These are phyloP conservation scores for Cynoglossus semilaevis DNA, from an alignment of 2,113 vertebrate species.

Conservation along the genomic window DNA sequence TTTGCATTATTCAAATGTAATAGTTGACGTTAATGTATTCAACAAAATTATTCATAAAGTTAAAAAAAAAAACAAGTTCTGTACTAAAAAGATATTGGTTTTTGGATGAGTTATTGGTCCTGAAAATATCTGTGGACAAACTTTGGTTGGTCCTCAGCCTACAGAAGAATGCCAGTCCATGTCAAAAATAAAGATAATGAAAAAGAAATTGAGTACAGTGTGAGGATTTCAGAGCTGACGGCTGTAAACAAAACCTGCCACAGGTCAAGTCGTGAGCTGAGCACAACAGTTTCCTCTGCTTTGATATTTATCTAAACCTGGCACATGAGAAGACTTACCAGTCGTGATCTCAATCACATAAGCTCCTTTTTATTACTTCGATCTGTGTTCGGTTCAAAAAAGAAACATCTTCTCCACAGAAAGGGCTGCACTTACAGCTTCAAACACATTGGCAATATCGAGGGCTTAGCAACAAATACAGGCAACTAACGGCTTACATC, in stretches of 20 bases:
- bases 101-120: not conserved
- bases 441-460: constrained; percentile 14
- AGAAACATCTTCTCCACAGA: constrained; percentile 7
- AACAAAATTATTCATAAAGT: too few relatives aligned
- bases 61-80: not conserved
- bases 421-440: constrained; percentile 13
- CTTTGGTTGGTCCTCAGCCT: constrained; percentile 7
- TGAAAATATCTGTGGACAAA: constrained; percentile 3
- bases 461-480: constrained; percentile 15
- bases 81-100: not conserved
- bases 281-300: constrained; percentile 50
- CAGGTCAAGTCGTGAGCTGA: constrained; percentile 42
- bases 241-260: constrained; percentile 54
- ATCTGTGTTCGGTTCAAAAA: constrained; percentile 17
- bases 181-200: not conserved
- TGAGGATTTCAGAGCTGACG: constrained; percentile 46
- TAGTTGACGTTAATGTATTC: too few relatives aligned
- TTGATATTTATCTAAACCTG: constrained; percentile 53
- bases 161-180: constrained; percentile 22
- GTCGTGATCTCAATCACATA: constrained; percentile 53
- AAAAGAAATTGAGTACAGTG: constrained; percentile 28
- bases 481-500: constrained; percentile 11
- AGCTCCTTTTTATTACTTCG: constrained; percentile 44
- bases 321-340: constrained; percentile 41
- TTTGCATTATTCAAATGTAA: too few relatives aligned